Evolutionary conservation across 2,113 vertebrate genomes (phyloP).

Genomic region (Plectropomus leopardus): DNA sequence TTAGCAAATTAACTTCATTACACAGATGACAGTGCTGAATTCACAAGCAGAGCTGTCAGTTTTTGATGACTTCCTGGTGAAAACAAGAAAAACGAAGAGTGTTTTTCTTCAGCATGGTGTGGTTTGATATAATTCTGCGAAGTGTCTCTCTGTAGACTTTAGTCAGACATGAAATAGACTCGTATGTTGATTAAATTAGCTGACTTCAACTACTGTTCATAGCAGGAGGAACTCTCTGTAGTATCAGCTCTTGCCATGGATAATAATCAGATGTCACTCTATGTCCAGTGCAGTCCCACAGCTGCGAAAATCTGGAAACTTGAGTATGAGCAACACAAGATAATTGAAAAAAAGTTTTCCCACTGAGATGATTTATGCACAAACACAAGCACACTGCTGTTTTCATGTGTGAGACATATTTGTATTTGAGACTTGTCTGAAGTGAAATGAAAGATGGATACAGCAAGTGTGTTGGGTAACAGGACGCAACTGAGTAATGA

Average conservation of each 20-base stretch:
- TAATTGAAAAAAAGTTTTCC: conserved; percentile 19
- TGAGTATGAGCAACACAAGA: neutral
- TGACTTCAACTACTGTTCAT: conserved; percentile 44
- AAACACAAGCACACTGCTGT: conserved; percentile 16
- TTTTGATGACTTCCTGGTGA: neutral
- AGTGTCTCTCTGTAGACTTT: neutral
- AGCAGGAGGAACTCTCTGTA: neutral
- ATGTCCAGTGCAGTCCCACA: neutral
- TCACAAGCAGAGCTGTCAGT: conserved; percentile 19
- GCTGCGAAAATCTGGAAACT: conserved; percentile 26
- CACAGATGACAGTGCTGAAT: conserved; percentile 2
- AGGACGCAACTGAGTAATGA: conserved; percentile 35
- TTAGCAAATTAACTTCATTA: conserved; percentile 6
- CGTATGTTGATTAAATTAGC: conserved; percentile 31
- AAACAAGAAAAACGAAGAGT: conserved; percentile 18
- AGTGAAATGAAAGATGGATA: conserved; percentile 16
- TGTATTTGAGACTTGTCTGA: conserved; percentile 4
- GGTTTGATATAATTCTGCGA: conserved; percentile 5
- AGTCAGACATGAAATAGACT: conserved; percentile 37
- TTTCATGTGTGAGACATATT: conserved; percentile 35
- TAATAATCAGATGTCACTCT: conserved; percentile 44
- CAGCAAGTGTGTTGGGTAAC: conserved; percentile 32
- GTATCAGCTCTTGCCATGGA: conserved; percentile 16
- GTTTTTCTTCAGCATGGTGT: conserved; percentile 19
- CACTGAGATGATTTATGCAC: conserved; percentile 37